Evolutionary conservation across 2,113 vertebrate genomes (phyloP).

Genomic region (Pipa parva): DNA sequence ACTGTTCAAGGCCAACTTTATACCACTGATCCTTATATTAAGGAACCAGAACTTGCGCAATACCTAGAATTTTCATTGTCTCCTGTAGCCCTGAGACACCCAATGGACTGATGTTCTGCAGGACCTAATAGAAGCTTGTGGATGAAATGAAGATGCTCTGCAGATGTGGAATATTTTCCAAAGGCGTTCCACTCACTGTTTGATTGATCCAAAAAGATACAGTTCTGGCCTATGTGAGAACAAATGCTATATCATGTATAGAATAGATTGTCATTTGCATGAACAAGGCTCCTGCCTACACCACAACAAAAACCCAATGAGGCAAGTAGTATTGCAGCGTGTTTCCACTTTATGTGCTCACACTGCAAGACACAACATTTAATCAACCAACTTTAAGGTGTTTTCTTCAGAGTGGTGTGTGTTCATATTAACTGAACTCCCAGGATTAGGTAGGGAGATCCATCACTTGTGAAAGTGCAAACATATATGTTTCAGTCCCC

Average conservation of each 20-base stretch:
- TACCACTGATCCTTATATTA: background rate
- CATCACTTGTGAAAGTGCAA: constrained; percentile 34
- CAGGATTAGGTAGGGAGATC: constrained; percentile 33
- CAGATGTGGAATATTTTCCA: background rate
- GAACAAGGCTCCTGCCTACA: constrained; percentile 24
- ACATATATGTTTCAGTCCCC: constrained; percentile 24
- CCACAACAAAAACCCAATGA: background rate
- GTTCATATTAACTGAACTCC: constrained; percentile 13
- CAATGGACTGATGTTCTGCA: background rate
- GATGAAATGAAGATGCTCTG: background rate
- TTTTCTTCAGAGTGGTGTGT: constrained; percentile 12
- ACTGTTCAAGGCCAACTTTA: background rate
- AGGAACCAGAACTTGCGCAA: background rate
- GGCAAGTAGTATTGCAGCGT: constrained; percentile 1
- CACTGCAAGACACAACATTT: constrained; percentile 14
- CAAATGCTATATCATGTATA: constrained; percentile 18
- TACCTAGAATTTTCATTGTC: background rate
- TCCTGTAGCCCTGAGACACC: background rate
- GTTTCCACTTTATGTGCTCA: constrained; percentile 12
- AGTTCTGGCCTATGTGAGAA: constrained; percentile 3
- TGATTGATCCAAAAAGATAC: constrained; percentile 14
- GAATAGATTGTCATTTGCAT: constrained; percentile 39
- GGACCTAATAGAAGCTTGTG: background rate
- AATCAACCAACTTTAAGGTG: constrained; percentile 15
- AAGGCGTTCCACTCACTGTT: constrained; percentile 8